Evolutionary conservation across 1,140 invertebrate species (phyloP).

Genomic region (Gryon sp.): DNA sequence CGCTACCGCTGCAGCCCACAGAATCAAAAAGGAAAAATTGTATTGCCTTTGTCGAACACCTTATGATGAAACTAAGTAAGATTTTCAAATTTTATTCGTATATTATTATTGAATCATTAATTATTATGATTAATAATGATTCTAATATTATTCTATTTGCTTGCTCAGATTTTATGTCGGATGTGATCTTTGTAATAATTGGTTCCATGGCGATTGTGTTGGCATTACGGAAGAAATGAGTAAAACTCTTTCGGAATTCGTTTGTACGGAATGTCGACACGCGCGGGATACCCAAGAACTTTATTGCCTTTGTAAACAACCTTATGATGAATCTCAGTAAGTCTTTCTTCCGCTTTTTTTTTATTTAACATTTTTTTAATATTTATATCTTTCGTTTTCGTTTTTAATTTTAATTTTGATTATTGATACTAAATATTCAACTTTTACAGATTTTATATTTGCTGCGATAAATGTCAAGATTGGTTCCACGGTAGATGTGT

Average conservation of each 20-base stretch:
- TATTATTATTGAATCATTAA: background rate
- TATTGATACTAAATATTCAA: no score
- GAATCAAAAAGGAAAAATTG: constrained; percentile 88
- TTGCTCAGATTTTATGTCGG: constrained; percentile 94
- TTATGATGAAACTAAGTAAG: constrained; percentile 94
- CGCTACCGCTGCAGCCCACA: constrained; percentile 67
- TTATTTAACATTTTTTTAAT: no score
- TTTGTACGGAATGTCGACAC: constrained; percentile 92
- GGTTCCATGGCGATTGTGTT: constrained; percentile 99
- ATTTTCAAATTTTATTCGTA: constrained; percentile 1
- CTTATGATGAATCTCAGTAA: constrained; percentile 98
- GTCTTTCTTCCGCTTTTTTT: no score
- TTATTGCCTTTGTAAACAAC: constrained; percentile 97
- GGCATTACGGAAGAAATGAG: constrained; percentile 96
- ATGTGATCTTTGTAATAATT: constrained; percentile 98
- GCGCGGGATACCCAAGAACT: constrained; percentile 93
- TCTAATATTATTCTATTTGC: no score
- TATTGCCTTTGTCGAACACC: constrained; percentile 96
- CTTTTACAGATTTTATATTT: constrained; percentile 92
- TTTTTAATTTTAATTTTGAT: constrained; percentile 23
- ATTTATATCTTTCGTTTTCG: constrained; percentile 10
- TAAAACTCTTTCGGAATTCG: constrained; percentile 92
- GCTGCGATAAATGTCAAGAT: constrained; percentile 98
- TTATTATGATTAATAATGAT: constrained; percentile 7
- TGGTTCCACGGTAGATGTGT: constrained; percentile 99